Conservation (phyloP, 2,797 vertebrate species). For the Platyrinchus mystaceus region DNA sequence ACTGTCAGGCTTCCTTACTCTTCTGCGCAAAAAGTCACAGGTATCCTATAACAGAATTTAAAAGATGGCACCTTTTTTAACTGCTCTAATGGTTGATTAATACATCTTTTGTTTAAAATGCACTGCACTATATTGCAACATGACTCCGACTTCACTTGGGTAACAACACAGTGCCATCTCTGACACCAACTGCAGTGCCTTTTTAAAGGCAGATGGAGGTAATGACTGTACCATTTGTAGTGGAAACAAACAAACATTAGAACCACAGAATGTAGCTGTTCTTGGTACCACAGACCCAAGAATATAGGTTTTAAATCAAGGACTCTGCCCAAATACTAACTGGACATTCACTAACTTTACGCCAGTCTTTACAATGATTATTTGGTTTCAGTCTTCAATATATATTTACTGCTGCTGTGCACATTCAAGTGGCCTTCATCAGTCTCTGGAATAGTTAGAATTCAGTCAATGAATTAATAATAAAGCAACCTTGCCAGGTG, state of each 20-base stretch:
- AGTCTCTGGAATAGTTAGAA: background rate
- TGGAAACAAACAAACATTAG: accelerated
- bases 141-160: background rate
- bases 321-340: background rate
- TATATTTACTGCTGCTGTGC: background rate
- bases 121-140: background rate
- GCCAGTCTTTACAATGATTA: background rate
- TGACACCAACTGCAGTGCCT: background rate
- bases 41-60: background rate
- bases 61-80: background rate
- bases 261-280: background rate
- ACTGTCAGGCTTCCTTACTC: background rate
- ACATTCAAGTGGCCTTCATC: background rate
- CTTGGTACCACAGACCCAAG: background rate
- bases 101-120: background rate
- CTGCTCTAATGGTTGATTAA: background rate
- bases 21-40: background rate
- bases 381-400: background rate
- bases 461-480: background rate
- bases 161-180: accelerated
- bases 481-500: background rate
- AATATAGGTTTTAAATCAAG: background rate
- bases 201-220: background rate
- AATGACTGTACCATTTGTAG: background rate
- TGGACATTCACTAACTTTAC: background rate